Evolutionary conservation across 2,888 invertebrate genomes (phyloP), one percentile per base, ranked within the genome.

Genomic region (Rugalucina vietnamica): DNA sequence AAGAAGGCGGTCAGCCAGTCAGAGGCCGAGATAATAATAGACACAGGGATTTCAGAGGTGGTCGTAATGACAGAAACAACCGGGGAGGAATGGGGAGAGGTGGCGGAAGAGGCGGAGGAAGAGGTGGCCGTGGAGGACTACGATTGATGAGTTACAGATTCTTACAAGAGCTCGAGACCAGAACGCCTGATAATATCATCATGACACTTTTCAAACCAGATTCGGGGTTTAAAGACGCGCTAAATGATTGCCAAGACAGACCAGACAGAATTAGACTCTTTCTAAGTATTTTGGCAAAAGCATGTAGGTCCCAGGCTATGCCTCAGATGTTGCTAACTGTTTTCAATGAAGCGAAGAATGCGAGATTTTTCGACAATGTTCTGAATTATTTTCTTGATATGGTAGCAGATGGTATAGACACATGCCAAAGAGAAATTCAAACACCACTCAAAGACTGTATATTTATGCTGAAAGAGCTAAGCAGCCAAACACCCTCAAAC

Each of bases 281-380:
- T 18, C 60, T 82, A n/a, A 71, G 54, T 18, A 84, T 88, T 0
- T 54, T 90, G 21, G 81, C 85, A 32, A 88, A 79, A 75, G 89
- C 88, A 1, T 80, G 84, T 36, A 69, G 49, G 4, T 89, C 86
- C 34, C 76, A 76, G 32, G 83, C 86, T 0, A 54, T 65, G 10
- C 82, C 86, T 14, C 65, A 76, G 57, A 73, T 74, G 14, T 60
- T 88, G n/a, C 77, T 79, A 12, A 75, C 57, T 14, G n/a, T 82
- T 29, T 60, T 78, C 79, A 76, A 78, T 76, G 81, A 87, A 12
- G 82, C 86, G n/a, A 81, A 81, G 34, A 84, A 85, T 21, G 57
- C 77, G 8, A 50, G 72, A 0, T 88, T 88, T 60, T 82, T 82
- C 34, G 82, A 85, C 36, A 88, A 71, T 27, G 71, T 69, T 24